Evolutionary conservation across 2,888 invertebrate genomes (phyloP), one percentile per base, ranked within the genome.

Genomic region (Erebia epiphron): DNA sequence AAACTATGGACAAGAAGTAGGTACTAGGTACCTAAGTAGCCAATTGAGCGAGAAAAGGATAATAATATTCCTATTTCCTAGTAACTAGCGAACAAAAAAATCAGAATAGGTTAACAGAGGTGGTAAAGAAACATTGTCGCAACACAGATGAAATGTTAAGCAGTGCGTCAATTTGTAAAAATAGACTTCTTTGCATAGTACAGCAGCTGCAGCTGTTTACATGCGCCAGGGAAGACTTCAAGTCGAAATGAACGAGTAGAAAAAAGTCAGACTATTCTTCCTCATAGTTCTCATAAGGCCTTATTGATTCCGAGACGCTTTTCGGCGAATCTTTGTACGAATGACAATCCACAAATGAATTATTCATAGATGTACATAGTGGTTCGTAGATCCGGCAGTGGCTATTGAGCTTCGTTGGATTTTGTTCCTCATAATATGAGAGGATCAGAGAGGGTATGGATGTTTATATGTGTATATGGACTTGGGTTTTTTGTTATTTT

Each of bases 331-430:
- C 67, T 70, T 56, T 58, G 62, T 58, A 71, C 71, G 71, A 71
- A 71, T 68, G 71, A 65, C 71, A 71, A 66, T 71, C 56, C 54
- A 65, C 68, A 65, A 65, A 71, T 71, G 71, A 71, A 71, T 71
- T 65, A 71, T 71, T 71, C 71, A 71, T 71, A 65, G 65, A 46
- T 46, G 16, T 43, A 62, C 46, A 49, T 35, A 46, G 46, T 46
- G 62, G 43, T 46, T 21, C 46, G 13, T 43, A 46, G 46, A 14
- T 41, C 46, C 43, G 46, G 41, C 46, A 46, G 18, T 64, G n/a
- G 49, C 50, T 64, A 52, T 52, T 64, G 62, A 49, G 21, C 49
- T 16, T 18, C 49, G 64, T 35, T 35, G 35, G 50, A 52, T 64
- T 64, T 52, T 64, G 50, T 64, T 64, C 14, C n/a, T 64, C 64